Conservation (phyloP, 1,140 invertebrate genomes). For the Mesaphorura yosii region DNA sequence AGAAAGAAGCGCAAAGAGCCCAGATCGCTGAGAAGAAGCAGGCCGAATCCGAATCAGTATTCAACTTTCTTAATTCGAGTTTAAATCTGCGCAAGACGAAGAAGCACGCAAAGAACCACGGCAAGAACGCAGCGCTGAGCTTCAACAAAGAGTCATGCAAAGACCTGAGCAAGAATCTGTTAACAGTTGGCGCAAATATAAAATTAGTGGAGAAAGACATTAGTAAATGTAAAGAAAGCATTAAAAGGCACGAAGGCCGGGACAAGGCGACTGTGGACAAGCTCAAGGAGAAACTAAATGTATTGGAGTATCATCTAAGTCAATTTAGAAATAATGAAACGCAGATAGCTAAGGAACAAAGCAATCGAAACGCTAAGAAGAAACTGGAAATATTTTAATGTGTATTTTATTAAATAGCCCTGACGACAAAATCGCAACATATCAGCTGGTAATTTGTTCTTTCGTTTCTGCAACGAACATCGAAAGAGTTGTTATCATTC, state of each 20-base stretch:
- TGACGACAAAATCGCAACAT: too few species aligned
- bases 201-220: slow-evolving; percentile 54
- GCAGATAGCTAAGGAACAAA: slow-evolving; percentile 55
- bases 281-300: slow-evolving; percentile 45
- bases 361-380: slow-evolving; percentile 52
- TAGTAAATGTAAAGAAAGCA: slow-evolving; percentile 48
- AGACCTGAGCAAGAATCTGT: slow-evolving; percentile 59
- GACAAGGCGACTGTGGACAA: slow-evolving; percentile 43
- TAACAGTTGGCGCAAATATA: slow-evolving; percentile 60
- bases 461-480: too few species aligned
- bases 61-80: slow-evolving; percentile 68
- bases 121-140: slow-evolving; percentile 6
- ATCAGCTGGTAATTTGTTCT: too few species aligned
- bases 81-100: slow-evolving; percentile 36
- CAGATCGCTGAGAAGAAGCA: slow-evolving; percentile 47
- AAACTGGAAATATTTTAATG: slow-evolving; percentile 54
- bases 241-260: slow-evolving; percentile 45
- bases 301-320: slow-evolving; percentile 49
- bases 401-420: background rate
- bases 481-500: too few species aligned
- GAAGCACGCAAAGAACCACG: slow-evolving; percentile 13
- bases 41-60: slow-evolving; percentile 52
- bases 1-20: slow-evolving; percentile 49
- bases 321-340: slow-evolving; percentile 48
- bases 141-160: slow-evolving; percentile 44